phyloP scores from a whole-genome alignment of 2,888 invertebrate species.

The Eristalis intricaria region DNA sequence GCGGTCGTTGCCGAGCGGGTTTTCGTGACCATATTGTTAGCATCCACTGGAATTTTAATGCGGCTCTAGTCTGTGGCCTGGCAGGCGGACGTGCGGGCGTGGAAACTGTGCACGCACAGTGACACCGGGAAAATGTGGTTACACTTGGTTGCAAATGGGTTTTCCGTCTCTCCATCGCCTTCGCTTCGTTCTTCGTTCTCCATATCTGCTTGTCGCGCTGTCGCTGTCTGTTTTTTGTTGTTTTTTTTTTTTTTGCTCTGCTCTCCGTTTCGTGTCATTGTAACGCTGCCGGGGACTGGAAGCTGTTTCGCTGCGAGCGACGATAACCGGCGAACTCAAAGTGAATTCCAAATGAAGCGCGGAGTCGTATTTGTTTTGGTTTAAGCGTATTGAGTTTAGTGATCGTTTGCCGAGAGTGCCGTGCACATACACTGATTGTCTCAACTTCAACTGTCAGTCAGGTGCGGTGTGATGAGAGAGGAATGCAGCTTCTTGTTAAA shows the following conservation, averaged over 20 bases:
- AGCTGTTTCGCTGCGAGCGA: not conserved
- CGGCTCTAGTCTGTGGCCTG: constrained; percentile 35
- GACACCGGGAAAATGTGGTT: constrained; percentile 52
- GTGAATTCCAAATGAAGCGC: constrained; percentile 34
- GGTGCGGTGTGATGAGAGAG: too few relatives aligned
- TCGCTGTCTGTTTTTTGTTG: too few relatives aligned
- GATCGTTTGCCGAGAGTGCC: constrained; percentile 1
- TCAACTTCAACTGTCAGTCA: constrained; percentile 12
- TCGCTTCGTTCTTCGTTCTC: not conserved
- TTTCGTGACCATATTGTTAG: constrained; percentile 61
- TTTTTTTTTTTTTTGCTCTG: not conserved
- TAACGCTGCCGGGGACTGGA: not conserved
- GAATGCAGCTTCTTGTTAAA: not conserved
- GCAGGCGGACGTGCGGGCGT: constrained; percentile 33
- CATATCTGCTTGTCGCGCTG: not conserved
- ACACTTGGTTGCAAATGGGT: constrained; percentile 15
- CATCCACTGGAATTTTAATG: constrained; percentile 59
- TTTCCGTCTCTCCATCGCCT: not conserved
- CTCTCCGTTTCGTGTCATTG: not conserved
- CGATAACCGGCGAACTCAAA: constrained; percentile 19
- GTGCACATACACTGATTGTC: constrained; percentile 11
- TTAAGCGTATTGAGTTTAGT: constrained; percentile 11
- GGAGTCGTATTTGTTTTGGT: constrained; percentile 27
- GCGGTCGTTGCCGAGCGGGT: constrained; percentile 20
- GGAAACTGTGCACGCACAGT: constrained; percentile 44